Base-by-base conservation (phyloP, 1,140 invertebrate species). In the Probaryconus sp. region DNA sequence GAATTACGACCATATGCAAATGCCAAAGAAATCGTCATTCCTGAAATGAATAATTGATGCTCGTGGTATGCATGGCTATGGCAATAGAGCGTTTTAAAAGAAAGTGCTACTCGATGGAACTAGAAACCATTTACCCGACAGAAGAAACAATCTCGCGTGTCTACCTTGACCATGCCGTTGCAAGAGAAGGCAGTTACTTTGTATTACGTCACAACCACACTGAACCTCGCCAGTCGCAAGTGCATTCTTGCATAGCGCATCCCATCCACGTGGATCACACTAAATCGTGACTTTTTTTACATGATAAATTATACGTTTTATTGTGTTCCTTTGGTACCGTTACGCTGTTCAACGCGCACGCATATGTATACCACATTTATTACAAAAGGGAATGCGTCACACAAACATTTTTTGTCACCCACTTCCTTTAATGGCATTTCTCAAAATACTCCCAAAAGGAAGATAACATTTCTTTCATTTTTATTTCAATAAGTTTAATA, bases 111-210 rank as follows among this genome's bases (percentile, higher is more conserved):
- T 37, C 26, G 17, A 21, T 17, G 40, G 42, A 43, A 64, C 18
- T n/a, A 56, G 55, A 60, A 76, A 55, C 14, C 30, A 75, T 69
- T 60, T 35, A 58, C 16, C 51, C 26, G 35, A 47, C 30, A 50
- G 50, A 45, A 67, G 55, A 51, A 55, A 63, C 24, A 64, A 72
- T 70, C 76, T 74, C 65, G 76, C 65, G 65, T 67, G 70, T 74
- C 76, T 74, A 78, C 71, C 76, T 75, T 78, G 76, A 75, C 71
- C 76, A 72, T 75, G 74, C 69, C 63, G 58, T 40, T 63, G 58
- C 45, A 51, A 67, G 73, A 56, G 68, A 51, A 71, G 67, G 76
- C 51, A 71, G 76, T 65, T 75, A 58, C 58, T 78, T 75, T 53
- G 63, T 45, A 38, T 78, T 75, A 71, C 76, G 67, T 78, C 76